Conservation (phyloP, 2,888 invertebrate species). For the Stenodema calcarata region DNA sequence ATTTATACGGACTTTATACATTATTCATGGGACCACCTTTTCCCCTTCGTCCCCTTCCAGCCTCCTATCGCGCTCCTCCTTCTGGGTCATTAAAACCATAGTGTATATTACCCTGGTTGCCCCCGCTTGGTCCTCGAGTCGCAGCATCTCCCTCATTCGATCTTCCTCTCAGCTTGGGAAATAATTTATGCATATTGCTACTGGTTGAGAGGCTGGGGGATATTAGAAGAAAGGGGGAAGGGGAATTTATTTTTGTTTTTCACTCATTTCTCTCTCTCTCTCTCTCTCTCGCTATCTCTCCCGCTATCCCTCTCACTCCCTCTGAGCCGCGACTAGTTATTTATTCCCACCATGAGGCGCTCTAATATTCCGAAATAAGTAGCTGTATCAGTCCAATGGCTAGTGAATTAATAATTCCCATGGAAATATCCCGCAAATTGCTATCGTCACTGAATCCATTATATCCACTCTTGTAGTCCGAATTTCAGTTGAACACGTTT, state of each 20-base stretch:
- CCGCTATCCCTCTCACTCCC: neutral
- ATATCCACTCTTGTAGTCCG: too few relatives aligned
- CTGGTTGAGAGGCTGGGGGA: slow-evolving; percentile 38
- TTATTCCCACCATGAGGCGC: slow-evolving; percentile 23
- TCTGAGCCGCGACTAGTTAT: slow-evolving; percentile 19
- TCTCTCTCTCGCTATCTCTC: neutral
- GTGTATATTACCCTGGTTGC: slow-evolving; percentile 47
- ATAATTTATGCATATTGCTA: slow-evolving; percentile 56
- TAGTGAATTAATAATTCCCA: neutral
- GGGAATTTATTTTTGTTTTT: neutral
- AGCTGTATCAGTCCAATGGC: neutral
- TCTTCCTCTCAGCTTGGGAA: slow-evolving; percentile 11
- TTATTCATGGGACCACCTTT: slow-evolving; percentile 46
- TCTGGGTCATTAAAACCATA: slow-evolving; percentile 52
- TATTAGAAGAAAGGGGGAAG: slow-evolving; percentile 3
- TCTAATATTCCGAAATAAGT: slow-evolving; percentile 25
- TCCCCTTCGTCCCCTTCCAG: neutral
- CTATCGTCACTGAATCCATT: neutral
- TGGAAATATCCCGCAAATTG: neutral
- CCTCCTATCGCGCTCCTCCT: neutral
- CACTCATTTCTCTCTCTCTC: neutral
- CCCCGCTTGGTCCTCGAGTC: neutral
- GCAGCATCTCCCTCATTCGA: neutral
- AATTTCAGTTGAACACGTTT: too few relatives aligned
- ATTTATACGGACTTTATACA: slow-evolving; percentile 49